phyloP scores from a whole-genome alignment of 2,888 invertebrate species.

The Erynnis tages region DNA sequence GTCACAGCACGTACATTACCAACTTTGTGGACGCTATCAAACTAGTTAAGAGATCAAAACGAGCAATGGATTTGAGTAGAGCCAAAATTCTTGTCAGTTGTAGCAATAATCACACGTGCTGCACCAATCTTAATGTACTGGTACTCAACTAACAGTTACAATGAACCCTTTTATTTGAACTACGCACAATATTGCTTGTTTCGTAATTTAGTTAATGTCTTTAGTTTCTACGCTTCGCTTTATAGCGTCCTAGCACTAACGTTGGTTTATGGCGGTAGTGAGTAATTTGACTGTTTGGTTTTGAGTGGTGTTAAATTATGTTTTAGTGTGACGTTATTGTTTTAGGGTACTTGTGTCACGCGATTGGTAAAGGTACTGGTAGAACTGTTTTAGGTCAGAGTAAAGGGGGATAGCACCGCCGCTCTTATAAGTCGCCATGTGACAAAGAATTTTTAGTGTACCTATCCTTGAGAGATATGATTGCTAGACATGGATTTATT shows the following conservation, averaged over 20 bases:
- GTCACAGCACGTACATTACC: constrained; percentile 2
- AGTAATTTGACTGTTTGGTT: constrained; percentile 5
- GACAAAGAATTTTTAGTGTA: no score
- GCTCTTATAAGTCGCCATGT: no score
- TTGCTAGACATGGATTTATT: no score
- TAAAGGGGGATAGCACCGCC: no score
- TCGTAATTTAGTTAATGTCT: constrained; percentile 35
- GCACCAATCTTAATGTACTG: constrained; percentile 13
- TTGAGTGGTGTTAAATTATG: not conserved
- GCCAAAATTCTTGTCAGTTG: constrained; percentile 20
- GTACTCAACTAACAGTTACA: constrained; percentile 32
- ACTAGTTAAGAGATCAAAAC: constrained; percentile 10
- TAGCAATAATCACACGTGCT: constrained; percentile 22
- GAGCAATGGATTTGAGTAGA: constrained; percentile 11
- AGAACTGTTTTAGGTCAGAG: no score
- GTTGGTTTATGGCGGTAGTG: constrained; percentile 5
- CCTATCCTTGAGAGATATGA: no score
- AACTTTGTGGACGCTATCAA: not conserved
- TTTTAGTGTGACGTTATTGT: not conserved
- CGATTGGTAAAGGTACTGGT: no score
- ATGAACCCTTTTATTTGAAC: constrained; percentile 40
- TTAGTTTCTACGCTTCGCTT: constrained; percentile 29
- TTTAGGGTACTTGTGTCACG: no score
- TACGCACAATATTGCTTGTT: constrained; percentile 34
- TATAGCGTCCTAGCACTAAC: constrained; percentile 14